These are phyloP conservation scores for Drosophila arizonae DNA, from an alignment of 1,140 invertebrate genomes.

Conservation along the genomic window DNA sequence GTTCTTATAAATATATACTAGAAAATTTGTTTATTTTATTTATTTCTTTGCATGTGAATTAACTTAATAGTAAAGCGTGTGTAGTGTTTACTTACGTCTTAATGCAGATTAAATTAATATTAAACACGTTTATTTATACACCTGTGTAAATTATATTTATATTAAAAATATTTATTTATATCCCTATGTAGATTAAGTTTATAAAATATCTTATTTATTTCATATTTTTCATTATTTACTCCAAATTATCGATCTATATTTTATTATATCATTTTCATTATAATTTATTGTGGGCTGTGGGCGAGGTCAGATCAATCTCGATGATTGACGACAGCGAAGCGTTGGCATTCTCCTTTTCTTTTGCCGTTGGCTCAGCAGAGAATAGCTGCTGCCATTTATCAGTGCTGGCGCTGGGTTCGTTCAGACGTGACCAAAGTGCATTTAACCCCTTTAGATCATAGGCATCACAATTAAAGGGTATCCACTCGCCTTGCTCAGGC, in stretches of 20 bases:
- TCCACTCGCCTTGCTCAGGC: slow-evolving; percentile 23
- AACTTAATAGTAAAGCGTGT: too few species aligned
- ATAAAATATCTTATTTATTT: neutral
- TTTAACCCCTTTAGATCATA: slow-evolving; percentile 18
- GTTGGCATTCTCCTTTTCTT: slow-evolving; percentile 21
- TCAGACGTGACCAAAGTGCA: slow-evolving; percentile 19
- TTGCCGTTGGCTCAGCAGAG: neutral
- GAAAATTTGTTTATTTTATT: too few species aligned
- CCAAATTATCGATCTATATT: too few species aligned
- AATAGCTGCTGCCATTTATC: slow-evolving; percentile 52
- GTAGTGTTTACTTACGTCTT: too few species aligned
- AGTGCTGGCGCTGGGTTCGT: neutral
- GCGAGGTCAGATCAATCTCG: slow-evolving; percentile 64
- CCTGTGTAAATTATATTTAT: too few species aligned
- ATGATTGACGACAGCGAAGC: slow-evolving; percentile 40
- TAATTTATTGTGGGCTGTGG: slow-evolving; percentile 6
- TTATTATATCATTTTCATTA: neutral
- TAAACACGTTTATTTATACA: too few species aligned
- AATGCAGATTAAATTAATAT: too few species aligned
- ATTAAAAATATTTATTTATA: too few species aligned
- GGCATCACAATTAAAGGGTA: slow-evolving; percentile 41
- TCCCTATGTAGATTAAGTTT: neutral
- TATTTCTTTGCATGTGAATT: too few species aligned
- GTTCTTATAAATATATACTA: too few species aligned
- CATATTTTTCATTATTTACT: neutral